A percentile compares a stretch with the other conserved stretches of the same genome.
Conservation (phyloP, 2,888 invertebrate species). For the Autographa pulchrina region DNA sequence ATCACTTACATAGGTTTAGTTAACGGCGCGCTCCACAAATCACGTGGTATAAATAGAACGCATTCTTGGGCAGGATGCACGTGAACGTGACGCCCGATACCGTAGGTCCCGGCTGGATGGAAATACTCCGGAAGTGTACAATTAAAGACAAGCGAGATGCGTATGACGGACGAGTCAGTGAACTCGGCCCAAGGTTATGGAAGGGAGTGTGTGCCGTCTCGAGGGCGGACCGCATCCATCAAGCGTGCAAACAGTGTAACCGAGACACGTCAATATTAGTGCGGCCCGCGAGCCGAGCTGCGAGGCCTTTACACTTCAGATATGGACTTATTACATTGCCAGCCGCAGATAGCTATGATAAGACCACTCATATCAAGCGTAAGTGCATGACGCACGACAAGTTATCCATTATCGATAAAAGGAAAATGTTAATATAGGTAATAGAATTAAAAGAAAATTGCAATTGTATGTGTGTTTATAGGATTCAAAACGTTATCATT, state of each 20-base stretch:
- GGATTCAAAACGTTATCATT: no score
- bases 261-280: constrained; percentile 78
- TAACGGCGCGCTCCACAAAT: constrained; percentile 54
- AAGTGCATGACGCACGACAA: constrained; percentile 48
- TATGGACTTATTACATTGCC: constrained; percentile 66
- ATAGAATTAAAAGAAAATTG: background rate
- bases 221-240: constrained; percentile 79
- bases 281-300: constrained; percentile 19
- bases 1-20: constrained; percentile 45
- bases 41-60: constrained; percentile 62
- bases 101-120: constrained; percentile 77
- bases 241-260: constrained; percentile 80
- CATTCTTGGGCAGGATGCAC: constrained; percentile 71
- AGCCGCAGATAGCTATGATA: constrained; percentile 65
- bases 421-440: background rate
- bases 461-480: background rate
- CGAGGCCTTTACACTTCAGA: constrained; percentile 23
- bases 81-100: constrained; percentile 75
- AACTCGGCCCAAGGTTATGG: constrained; percentile 82
- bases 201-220: constrained; percentile 76
- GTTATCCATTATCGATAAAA: constrained; percentile 41
- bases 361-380: constrained; percentile 52
- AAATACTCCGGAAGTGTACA: constrained; percentile 82
- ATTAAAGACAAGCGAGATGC: constrained; percentile 75
- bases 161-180: constrained; percentile 77